Base-by-base conservation (phyloP, 2,113 vertebrate genomes). In the Nansenia antarctica region DNA sequence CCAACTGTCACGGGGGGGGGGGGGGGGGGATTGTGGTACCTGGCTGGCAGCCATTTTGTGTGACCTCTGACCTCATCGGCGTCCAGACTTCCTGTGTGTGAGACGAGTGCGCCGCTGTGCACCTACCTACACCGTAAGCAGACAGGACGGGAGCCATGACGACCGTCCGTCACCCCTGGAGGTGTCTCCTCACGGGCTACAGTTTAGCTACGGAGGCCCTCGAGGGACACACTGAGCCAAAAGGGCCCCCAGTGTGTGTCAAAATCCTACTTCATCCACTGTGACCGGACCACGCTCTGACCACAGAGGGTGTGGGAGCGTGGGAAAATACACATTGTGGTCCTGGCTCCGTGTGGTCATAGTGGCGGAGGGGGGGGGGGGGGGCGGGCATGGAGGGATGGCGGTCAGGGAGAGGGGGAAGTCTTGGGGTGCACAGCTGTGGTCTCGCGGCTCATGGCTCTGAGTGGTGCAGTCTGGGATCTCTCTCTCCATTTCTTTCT, bases 1-100 rank as follows among this genome's bases (percentile, higher is more conserved):
- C 62, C 45, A 63, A 30, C 22, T 64, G 3, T 15, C 34, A 52
- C 22, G 14, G n/a, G 29, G 49, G n/a, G n/a, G n/a, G n/a, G n/a
- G n/a, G n/a, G n/a, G n/a, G n/a, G n/a, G n/a, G n/a, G n/a, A n/a
- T 12, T 24, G 47, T 47, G 26, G 45, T 22, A 18, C 45, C 32
- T 65, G 85, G 79, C 32, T 65, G 85, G 79, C 87, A 88, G 79
- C 82, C 78, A 74, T 81, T 72, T 80, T 74, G 66, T 73, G 77
- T 86, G 82, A 88, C 62, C 78, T 89, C n/a, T n/a, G n/a, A n/a
- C n/a, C n/a, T n/a, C n/a, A n/a, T n/a, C 84, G 86, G 84, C 68
- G 8, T 85, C 74, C 85, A 86, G 79, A 83, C 82, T 54, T 71
- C 53, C 45, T 32, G 59, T 77, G 76, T 65, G 69, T 39, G 85